Evolutionary conservation across 92 coral and sea anemone genomes (phyloP).

Genomic region (Galaxea fascicularis): DNA sequence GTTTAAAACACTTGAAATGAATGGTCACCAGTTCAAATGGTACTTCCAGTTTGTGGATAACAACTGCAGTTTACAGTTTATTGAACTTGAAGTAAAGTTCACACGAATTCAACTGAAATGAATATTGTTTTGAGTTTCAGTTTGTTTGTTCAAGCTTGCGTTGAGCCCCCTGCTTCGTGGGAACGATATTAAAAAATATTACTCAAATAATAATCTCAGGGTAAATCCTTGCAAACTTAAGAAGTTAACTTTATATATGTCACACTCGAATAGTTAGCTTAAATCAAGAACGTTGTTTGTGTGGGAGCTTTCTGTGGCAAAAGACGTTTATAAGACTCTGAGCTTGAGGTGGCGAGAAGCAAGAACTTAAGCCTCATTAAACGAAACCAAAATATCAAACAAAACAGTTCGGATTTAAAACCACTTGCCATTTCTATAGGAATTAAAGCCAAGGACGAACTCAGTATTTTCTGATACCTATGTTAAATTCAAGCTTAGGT

Average conservation of each 20-base stretch:
- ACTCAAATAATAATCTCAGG: conserved; percentile 3
- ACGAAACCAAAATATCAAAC: too few relatives aligned
- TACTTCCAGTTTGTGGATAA: background rate
- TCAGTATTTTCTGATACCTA: background rate
- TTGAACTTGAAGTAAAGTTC: background rate
- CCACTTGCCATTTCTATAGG: too few relatives aligned
- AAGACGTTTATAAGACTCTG: background rate
- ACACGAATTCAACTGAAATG: background rate
- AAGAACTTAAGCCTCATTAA: too few relatives aligned
- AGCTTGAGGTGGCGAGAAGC: background rate
- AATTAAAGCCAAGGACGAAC: too few relatives aligned
- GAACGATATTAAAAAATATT: conserved; percentile 11
- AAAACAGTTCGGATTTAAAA: too few relatives aligned
- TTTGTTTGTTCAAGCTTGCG: conserved; percentile 40
- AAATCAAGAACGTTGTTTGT: background rate
- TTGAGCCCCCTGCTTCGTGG: conserved; percentile 10
- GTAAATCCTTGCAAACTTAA: too few relatives aligned
- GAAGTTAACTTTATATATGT: too few relatives aligned
- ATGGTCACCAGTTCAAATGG: too few relatives aligned
- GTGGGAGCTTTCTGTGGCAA: too few relatives aligned
- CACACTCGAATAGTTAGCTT: background rate
- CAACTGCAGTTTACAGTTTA: background rate
- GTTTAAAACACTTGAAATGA: background rate
- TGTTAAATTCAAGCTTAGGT: background rate
- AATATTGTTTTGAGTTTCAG: conserved; percentile 15